Evolutionary conservation across 2,797 vertebrate genomes (phyloP).

Genomic region (Polyboroides typus): DNA sequence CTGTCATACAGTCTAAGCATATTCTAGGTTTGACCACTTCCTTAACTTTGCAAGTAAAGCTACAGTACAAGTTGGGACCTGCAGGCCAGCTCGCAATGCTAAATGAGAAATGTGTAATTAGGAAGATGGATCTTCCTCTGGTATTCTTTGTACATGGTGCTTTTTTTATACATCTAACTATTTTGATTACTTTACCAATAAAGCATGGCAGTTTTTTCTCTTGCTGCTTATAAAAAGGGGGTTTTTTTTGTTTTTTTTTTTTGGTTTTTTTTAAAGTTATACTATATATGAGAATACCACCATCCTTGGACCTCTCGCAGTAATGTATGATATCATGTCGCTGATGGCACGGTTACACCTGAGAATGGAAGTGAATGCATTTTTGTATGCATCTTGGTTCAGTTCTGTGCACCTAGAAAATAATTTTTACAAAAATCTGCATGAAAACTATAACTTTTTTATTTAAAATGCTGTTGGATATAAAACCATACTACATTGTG

Average conservation of each 20-base stretch:
- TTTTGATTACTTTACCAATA: slow-evolving; percentile 64
- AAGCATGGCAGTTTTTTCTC: slow-evolving; percentile 55
- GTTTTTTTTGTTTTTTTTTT: neutral
- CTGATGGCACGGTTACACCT: neutral
- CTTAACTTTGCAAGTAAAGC: slow-evolving; percentile 53
- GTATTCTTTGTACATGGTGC: slow-evolving; percentile 71
- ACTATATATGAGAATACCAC: slow-evolving; percentile 16
- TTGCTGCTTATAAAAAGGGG: slow-evolving; percentile 28
- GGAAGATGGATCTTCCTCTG: slow-evolving; percentile 70
- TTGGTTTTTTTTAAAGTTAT: neutral
- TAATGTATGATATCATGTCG: neutral
- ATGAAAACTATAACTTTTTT: slow-evolving; percentile 51
- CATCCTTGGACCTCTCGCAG: neutral
- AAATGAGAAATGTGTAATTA: slow-evolving; percentile 42
- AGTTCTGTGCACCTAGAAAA: slow-evolving; percentile 48
- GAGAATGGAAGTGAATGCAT: slow-evolving; percentile 70
- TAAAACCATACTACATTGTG: slow-evolving; percentile 18
- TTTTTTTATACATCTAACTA: slow-evolving; percentile 75
- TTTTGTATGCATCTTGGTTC: slow-evolving; percentile 79
- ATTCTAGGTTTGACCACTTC: slow-evolving; percentile 39
- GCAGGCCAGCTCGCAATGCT: slow-evolving; percentile 63
- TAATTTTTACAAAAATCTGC: slow-evolving; percentile 56
- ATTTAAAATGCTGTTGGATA: slow-evolving; percentile 67
- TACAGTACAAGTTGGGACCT: slow-evolving; percentile 59
- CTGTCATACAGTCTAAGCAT: neutral